Conservation (phyloP, 2,797 vertebrate species). For the Threskiornis aethiopicus region DNA sequence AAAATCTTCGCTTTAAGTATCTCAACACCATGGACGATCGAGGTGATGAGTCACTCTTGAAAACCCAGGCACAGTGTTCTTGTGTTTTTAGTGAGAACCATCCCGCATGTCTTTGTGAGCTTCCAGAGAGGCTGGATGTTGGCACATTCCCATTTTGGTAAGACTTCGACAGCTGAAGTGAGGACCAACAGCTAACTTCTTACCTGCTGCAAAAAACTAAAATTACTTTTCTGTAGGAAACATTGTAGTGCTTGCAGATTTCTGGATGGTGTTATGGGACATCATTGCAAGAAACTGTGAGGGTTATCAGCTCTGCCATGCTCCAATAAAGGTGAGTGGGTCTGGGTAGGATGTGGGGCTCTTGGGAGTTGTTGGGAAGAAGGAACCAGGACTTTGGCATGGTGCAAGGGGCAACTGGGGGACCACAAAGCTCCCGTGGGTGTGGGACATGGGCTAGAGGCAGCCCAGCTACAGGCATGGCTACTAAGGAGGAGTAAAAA, state of each 20-base stretch:
- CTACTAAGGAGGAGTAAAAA: background rate
- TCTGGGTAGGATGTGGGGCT: background rate
- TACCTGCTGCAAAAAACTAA: background rate
- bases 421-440: too few relatives aligned
- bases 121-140: background rate
- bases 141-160: background rate
- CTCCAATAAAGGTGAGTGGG: background rate
- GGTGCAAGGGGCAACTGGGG: background rate
- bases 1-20: background rate
- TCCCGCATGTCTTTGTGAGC: background rate
- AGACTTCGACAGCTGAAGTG: background rate
- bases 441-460: background rate
- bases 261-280: background rate
- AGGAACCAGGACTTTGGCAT: background rate
- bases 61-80: background rate
- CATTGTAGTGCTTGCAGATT: background rate
- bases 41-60: background rate
- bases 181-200: background rate
- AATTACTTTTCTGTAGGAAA: background rate
- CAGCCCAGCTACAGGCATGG: background rate
- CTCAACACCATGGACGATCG: fast-evolving
- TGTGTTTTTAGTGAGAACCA: background rate
- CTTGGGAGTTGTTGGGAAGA: background rate
- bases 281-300: background rate
- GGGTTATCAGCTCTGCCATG: background rate